Conservation (phyloP, 2,888 invertebrate genomes). For the Pediacus dermestoides region DNA sequence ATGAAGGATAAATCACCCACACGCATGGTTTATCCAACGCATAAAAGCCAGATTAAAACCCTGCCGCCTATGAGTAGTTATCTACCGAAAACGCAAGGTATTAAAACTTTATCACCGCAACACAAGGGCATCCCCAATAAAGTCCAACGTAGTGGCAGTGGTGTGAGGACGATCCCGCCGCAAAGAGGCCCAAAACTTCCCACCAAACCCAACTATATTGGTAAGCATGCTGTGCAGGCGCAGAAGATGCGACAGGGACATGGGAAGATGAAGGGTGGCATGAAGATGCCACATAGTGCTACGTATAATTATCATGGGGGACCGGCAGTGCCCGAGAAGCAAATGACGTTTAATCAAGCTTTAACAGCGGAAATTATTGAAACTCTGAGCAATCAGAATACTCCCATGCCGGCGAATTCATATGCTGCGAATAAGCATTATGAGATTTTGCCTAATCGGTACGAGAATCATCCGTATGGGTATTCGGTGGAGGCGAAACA, state of each 20-base stretch:
- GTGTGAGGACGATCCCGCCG: constrained; percentile 47
- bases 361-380: constrained; percentile 62
- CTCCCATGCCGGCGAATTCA: constrained; percentile 50
- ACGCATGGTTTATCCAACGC: constrained; percentile 40
- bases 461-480: too few species aligned
- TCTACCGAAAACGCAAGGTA: constrained; percentile 33
- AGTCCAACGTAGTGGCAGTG: constrained; percentile 41
- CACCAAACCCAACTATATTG: constrained; percentile 49
- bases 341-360: constrained; percentile 60
- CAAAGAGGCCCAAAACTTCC: constrained; percentile 43
- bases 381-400: constrained; percentile 54
- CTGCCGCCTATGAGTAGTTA: constrained; percentile 40
- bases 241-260: constrained; percentile 39
- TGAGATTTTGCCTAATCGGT: constrained; percentile 49
- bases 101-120: constrained; percentile 45
- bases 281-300: constrained; percentile 9
- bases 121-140: constrained; percentile 36
- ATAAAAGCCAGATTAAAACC: constrained; percentile 45
- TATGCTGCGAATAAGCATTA: constrained; percentile 55
- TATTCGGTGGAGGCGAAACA: too few species aligned
- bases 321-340: constrained; percentile 33
- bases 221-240: constrained; percentile 49
- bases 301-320: constrained; percentile 20
- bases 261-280: constrained; percentile 14
- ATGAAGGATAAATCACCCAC: constrained; percentile 32